Base-by-base conservation (phyloP, 1,140 invertebrate species). In the Cherax quadricarinatus region DNA sequence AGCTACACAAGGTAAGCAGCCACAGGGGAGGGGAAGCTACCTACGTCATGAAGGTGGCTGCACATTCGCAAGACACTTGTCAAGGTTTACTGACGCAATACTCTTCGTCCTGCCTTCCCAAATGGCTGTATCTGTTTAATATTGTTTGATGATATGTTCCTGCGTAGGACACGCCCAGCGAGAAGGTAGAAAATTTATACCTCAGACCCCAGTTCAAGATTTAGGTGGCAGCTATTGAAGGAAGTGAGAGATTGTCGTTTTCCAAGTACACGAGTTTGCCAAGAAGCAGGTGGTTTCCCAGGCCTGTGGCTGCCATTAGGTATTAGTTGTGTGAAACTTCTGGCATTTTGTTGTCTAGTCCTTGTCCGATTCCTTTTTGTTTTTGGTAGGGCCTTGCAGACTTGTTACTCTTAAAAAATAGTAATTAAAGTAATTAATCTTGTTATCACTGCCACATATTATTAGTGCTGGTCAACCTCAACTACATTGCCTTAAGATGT, bases 261-360 rank as follows among this genome's bases (percentile, higher is more conserved):
- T 41, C 30, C 30, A 41, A 2, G 30, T 41, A 41, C 30, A 41
- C 1, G 66, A 70, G 66, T 18, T n/a, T 1, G 66, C 30, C 30
- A 57, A 70, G 3, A 14, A 70, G 66, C 51, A 21, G 49, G 79
- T 66, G 0, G 48, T 51, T 53, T 51, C 79, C 79, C 41, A 5
- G 4, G 14, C 16, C n/a, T 21, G 88, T 70, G 21, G 24, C 66
- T 70, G 66, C 66, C 24, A 1, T 57, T 3, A 75, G 30, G 70
- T 75, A 75, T 75, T 75, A 75, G 70, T 75, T 24, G 4, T 30
- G n/a, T 75, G 30, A 75, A n/a, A 89, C 81, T 78, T 83, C 88
- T 82, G 88, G 88, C 88, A 89, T 90, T 89, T 90, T 90, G 60
- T 90, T 83, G 62, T 90, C 88, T 90, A 90, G 88, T 90, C 88